Conservation (phyloP, 2,113 vertebrate species). For the Rutilus rutilus region DNA sequence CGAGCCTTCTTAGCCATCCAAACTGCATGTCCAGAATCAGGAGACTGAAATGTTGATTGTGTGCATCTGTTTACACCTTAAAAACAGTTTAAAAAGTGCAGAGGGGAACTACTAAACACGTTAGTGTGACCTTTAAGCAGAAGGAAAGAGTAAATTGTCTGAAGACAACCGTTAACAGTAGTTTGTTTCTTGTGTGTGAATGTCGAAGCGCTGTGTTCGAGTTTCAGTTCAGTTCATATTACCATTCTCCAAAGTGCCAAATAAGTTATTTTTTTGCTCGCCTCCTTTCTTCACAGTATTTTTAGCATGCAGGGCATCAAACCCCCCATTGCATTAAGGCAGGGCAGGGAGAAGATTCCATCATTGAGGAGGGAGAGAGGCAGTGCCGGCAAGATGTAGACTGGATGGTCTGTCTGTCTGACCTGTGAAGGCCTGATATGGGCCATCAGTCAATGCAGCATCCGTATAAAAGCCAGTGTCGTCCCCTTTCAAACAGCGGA, state of each 20-base stretch:
- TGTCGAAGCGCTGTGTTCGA: constrained; percentile 55
- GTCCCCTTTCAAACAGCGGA: constrained; percentile 89
- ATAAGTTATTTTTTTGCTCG: constrained; percentile 54
- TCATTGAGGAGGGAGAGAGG: constrained; percentile 77
- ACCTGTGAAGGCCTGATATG: constrained; percentile 31
- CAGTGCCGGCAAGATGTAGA: constrained; percentile 78
- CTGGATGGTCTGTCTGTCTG: constrained; percentile 66
- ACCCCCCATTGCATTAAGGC: constrained; percentile 97
- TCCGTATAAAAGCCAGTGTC: constrained; percentile 47
- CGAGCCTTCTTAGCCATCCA: neutral
- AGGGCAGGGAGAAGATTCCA: constrained; percentile 87
- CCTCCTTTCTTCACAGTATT: constrained; percentile 92
- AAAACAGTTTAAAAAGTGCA: constrained; percentile 54
- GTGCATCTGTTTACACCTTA: constrained; percentile 38
- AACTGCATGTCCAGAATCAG: neutral
- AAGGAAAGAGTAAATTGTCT: neutral
- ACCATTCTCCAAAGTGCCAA: constrained; percentile 70
- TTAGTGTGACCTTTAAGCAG: constrained; percentile 19
- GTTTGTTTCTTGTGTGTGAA: constrained; percentile 43
- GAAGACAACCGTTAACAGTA: constrained; percentile 29
- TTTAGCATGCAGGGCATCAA: constrained; percentile 87
- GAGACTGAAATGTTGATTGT: constrained; percentile 16
- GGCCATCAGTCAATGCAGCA: constrained; percentile 62
- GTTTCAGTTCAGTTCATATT: constrained; percentile 70
- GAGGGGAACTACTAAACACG: constrained; percentile 24